Conservation (phyloP, 2,113 vertebrate species). For the Euleptes europaea region DNA sequence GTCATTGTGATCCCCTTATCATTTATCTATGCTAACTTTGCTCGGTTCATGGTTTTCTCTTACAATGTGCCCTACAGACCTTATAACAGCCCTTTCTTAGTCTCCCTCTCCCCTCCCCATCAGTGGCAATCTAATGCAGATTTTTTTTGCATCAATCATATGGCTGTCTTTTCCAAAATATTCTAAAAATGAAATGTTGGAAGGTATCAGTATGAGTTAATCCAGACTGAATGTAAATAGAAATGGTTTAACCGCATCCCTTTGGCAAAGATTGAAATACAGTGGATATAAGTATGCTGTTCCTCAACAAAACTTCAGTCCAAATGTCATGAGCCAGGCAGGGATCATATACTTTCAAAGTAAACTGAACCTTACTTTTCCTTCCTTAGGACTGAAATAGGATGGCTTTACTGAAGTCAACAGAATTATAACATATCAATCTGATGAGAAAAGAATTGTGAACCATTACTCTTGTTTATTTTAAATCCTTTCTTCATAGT, state of each 20-base stretch:
- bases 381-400: background rate
- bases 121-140: slow-evolving; percentile 17
- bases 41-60: slow-evolving; percentile 9
- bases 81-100: background rate
- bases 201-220: slow-evolving; percentile 43
- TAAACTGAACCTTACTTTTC: background rate
- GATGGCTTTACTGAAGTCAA: slow-evolving; percentile 16
- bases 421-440: background rate
- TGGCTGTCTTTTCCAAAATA: slow-evolving; percentile 47
- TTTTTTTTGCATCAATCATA: slow-evolving; percentile 17
- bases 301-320: slow-evolving; percentile 41
- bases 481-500: background rate
- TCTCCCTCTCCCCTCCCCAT: background rate
- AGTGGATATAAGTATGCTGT: background rate
- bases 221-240: slow-evolving; percentile 1
- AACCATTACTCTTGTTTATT: background rate
- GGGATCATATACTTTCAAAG: slow-evolving; percentile 36
- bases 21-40: background rate
- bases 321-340: background rate
- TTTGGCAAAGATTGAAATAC: slow-evolving; percentile 32
- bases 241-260: slow-evolving; percentile 41
- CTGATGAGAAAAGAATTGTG: background rate
- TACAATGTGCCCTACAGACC: slow-evolving; percentile 9
- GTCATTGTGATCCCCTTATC: background rate
- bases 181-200: slow-evolving; percentile 35